Conservation (phyloP, 2,113 vertebrate species). For the Tamias sibiricus region DNA sequence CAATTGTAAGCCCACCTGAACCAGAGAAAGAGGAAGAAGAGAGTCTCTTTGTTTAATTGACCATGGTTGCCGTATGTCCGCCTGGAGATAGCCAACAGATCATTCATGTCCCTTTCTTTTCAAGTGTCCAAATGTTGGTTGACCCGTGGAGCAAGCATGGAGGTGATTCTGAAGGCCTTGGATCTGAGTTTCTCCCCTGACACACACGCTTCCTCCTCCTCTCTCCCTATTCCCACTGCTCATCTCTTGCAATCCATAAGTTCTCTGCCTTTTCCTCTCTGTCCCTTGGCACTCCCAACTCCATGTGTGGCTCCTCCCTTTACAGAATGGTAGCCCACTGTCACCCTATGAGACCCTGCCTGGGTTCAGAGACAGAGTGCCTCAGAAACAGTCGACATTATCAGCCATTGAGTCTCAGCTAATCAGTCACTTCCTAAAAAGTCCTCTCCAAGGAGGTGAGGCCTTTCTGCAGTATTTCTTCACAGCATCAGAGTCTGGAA, state of each 20-base stretch:
- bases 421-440: not conserved
- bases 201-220: not conserved
- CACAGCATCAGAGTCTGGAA: not conserved
- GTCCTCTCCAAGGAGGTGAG: too few relatives aligned
- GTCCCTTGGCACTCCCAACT: not conserved
- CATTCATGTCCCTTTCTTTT: not conserved
- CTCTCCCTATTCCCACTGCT: not conserved
- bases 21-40: too few relatives aligned
- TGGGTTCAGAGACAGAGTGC: not conserved
- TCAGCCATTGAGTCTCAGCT: not conserved
- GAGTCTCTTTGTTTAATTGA: not conserved
- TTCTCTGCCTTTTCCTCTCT: not conserved
- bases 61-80: not conserved
- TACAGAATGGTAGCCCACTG: too few relatives aligned
- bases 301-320: not conserved
- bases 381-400: too few relatives aligned
- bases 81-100: not conserved
- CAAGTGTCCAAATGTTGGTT: not conserved
- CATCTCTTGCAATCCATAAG: not conserved
- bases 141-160: not conserved
- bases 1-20: not conserved
- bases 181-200: not conserved
- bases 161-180: not conserved
- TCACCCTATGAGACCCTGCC: not conserved
- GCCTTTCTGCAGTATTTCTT: not conserved